Conservation (phyloP, 2,113 vertebrate species). For the Dipodomys stephensi region DNA sequence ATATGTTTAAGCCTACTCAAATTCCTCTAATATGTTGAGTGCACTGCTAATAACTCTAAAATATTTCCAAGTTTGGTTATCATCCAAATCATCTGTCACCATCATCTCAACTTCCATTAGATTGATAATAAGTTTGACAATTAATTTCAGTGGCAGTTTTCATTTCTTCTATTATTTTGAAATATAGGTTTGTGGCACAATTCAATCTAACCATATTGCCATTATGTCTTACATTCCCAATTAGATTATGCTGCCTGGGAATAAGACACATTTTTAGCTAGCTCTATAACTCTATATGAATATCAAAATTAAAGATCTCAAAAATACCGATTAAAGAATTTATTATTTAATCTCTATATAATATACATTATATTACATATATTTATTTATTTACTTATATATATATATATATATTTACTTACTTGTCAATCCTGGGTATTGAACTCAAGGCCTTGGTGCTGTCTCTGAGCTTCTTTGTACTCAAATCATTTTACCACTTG, state of each 20-base stretch:
- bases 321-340: neutral
- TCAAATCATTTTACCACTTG: no score
- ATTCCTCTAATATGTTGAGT: neutral
- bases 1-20: neutral
- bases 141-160: neutral
- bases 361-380: no score
- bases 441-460: no score
- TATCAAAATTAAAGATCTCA: neutral
- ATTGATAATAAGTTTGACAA: neutral
- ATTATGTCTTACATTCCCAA: neutral
- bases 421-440: no score
- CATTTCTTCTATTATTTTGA: neutral
- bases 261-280: neutral
- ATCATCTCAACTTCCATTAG: neutral
- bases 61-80: neutral
- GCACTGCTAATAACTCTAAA: neutral
- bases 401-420: no score
- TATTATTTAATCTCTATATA: neutral
- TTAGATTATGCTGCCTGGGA: neutral
- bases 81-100: neutral
- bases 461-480: no score
- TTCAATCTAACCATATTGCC: neutral
- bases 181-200: neutral
- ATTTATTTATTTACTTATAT: no score
- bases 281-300: neutral